Percentiles rank a stretch among this genome's conserved stretches.
These are phyloP conservation scores for Drosophila prostipennis DNA, from an alignment of 2,888 invertebrate species.

Conservation along the genomic window DNA sequence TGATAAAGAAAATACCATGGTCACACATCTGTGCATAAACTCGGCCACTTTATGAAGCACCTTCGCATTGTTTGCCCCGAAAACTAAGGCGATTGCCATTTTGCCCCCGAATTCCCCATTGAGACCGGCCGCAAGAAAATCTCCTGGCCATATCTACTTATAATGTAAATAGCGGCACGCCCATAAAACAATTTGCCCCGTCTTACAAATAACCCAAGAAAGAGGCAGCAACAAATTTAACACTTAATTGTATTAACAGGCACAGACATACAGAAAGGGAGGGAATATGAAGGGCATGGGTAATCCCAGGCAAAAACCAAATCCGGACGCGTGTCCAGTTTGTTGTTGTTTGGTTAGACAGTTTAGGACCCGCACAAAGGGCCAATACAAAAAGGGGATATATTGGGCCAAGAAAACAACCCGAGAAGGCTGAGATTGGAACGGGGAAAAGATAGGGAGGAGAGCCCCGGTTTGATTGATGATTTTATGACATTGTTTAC, in stretches of 20 bases:
- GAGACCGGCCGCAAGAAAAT: conserved; percentile 27
- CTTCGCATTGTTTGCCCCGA: conserved; percentile 6
- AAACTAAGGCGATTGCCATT: conserved; percentile 32
- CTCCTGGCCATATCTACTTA: conserved; percentile 39
- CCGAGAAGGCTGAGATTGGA: conserved; percentile 15
- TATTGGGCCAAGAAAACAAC: conserved; percentile 31
- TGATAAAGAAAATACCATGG: conserved; percentile 1
- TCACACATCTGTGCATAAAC: conserved; percentile 14
- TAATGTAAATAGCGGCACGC: conserved; percentile 57
- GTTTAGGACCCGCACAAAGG: conserved; percentile 49
- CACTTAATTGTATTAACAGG: conserved; percentile 77
- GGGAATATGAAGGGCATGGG: conserved; percentile 3
- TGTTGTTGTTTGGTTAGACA: conserved; percentile 47
- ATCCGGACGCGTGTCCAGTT: conserved; percentile 51
- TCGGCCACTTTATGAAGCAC: conserved; percentile 17
- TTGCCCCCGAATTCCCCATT: conserved; percentile 32
- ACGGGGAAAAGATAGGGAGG: conserved; percentile 12
- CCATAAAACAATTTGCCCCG: conserved; percentile 72
- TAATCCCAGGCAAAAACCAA: conserved; percentile 45
- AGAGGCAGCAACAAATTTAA: conserved; percentile 74
- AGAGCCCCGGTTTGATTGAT: conserved; percentile 68
- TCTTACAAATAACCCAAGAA: conserved; percentile 45
- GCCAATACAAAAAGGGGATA: conserved; percentile 35
- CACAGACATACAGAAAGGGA: conserved; percentile 14
- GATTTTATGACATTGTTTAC: conserved; percentile 81